Conservation (phyloP, 2,113 vertebrate genomes). For the Plecturocebus donacophilus region DNA sequence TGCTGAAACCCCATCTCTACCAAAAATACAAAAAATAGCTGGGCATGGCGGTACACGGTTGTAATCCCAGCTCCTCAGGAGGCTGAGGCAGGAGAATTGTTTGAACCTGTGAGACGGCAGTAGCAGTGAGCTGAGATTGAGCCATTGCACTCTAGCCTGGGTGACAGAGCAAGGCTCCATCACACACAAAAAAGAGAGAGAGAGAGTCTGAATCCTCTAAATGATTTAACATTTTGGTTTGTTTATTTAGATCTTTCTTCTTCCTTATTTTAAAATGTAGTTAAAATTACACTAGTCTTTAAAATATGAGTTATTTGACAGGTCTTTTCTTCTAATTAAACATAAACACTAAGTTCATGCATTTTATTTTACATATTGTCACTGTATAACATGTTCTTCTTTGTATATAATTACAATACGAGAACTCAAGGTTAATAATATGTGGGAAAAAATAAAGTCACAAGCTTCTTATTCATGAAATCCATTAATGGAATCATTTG, state of each 20-base stretch:
- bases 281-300: neutral
- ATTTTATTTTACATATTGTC: neutral
- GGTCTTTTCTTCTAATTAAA: slow-evolving; percentile 37
- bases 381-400: neutral
- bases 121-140: no score
- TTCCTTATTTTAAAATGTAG: neutral
- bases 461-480: neutral
- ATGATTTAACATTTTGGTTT: neutral
- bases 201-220: neutral
- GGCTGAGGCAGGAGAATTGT: no score
- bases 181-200: neutral
- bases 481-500: slow-evolving; percentile 2
- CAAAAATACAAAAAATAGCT: no score
- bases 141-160: no score
- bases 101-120: no score
- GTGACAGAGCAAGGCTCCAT: no score
- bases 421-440: neutral
- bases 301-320: slow-evolving; percentile 8
- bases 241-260: neutral
- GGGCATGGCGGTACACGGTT: no score
- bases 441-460: neutral
- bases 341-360: neutral
- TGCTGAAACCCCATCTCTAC: no score
- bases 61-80: no score
- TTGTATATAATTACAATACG: neutral